A percentile compares a stretch with the other conserved stretches of the same genome.
Evolutionary conservation across 2,113 vertebrate species (phyloP).

Genomic region (Anarrhichthys ocellatus): DNA sequence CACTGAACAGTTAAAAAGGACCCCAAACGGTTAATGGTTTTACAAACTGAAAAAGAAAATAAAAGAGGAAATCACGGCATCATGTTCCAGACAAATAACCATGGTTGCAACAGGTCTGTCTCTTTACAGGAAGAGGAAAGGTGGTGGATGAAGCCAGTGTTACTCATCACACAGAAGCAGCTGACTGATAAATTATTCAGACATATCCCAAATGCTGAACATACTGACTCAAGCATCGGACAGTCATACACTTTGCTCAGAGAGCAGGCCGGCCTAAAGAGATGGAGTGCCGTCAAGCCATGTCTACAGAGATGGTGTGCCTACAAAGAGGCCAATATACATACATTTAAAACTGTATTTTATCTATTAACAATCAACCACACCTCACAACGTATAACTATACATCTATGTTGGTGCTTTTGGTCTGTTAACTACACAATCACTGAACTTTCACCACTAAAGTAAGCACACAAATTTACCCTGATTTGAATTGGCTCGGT

Average conservation of each 20-base stretch:
- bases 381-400: background rate
- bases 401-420: background rate
- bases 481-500: background rate
- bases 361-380: background rate
- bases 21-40: background rate
- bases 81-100: constrained; percentile 2
- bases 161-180: constrained; percentile 44
- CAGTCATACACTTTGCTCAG: constrained; percentile 56
- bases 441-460: background rate
- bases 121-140: constrained; percentile 12
- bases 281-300: background rate
- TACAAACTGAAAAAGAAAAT: background rate
- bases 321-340: background rate
- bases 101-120: background rate
- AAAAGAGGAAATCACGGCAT: background rate
- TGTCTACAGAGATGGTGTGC: constrained; percentile 3
- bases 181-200: constrained; percentile 68
- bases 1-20: background rate
- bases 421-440: background rate
- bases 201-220: constrained; percentile 47
- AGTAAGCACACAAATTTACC: background rate
- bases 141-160: constrained; percentile 29
- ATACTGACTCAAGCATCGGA: constrained; percentile 53
- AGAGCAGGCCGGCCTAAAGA: constrained; percentile 26
- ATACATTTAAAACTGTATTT: background rate